Conservation (phyloP, 2,888 invertebrate genomes). For the Agrochola macilenta region DNA sequence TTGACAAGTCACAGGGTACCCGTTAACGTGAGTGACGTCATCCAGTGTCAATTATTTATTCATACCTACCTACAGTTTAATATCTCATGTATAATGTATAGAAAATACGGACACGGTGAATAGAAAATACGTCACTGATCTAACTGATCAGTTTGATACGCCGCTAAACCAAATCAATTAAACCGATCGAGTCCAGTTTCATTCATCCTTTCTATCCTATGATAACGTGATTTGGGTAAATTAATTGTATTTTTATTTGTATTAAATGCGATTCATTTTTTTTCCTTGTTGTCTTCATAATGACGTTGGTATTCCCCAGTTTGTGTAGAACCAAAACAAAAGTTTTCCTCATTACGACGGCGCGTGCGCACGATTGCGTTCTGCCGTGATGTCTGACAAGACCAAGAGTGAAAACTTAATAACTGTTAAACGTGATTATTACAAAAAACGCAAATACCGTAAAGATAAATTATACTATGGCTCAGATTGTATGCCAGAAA, state of each 20-base stretch:
- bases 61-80: slow-evolving; percentile 1
- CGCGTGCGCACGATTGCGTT: slow-evolving; percentile 34
- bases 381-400: slow-evolving; percentile 19
- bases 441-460: slow-evolving; percentile 38
- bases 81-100: slow-evolving; percentile 15
- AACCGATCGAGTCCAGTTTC: background rate
- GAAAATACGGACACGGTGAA: slow-evolving; percentile 10
- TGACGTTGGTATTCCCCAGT: slow-evolving; percentile 53
- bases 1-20: slow-evolving; percentile 28
- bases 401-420: slow-evolving; percentile 33
- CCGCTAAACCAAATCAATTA: background rate
- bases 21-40: slow-evolving; percentile 27
- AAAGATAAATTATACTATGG: slow-evolving; percentile 19
- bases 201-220: slow-evolving; percentile 20
- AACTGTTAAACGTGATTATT: slow-evolving; percentile 26
- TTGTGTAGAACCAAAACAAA: slow-evolving; percentile 28
- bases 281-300: slow-evolving; percentile 42
- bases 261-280: background rate
- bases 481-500: background rate
- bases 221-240: slow-evolving; percentile 17
- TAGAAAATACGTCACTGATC: slow-evolving; percentile 34
- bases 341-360: slow-evolving; percentile 42
- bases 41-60: slow-evolving; percentile 21
- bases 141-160: background rate
- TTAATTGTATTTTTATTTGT: slow-evolving; percentile 1